Percentiles rank a stretch among this genome's conserved stretches.
Conservation (phyloP, 2,888 invertebrate genomes). For the Andrena chrysosceles region DNA sequence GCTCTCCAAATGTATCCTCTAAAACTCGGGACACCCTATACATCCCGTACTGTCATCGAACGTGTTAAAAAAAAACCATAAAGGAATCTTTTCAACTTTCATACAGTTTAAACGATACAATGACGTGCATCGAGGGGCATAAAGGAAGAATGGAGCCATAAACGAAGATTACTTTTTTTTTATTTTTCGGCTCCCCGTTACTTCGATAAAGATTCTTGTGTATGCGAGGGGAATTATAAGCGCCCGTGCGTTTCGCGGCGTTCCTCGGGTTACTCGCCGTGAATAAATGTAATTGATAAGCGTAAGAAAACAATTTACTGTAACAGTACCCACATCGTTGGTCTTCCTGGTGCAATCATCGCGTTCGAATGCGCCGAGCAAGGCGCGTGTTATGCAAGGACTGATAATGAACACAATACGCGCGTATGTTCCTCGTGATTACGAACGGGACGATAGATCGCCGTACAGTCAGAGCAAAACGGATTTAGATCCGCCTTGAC, state of each 20-base stretch:
- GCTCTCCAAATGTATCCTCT: too few species aligned
- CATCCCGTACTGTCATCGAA: too few species aligned
- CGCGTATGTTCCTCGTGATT: slow-evolving; percentile 19
- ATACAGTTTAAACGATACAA: neutral
- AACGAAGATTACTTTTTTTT: neutral
- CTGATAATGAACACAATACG: slow-evolving; percentile 39
- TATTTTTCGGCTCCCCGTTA: neutral
- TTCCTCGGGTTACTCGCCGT: neutral
- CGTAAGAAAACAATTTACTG: slow-evolving; percentile 42
- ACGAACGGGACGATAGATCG: slow-evolving; percentile 6
- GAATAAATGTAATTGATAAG: slow-evolving; percentile 43
- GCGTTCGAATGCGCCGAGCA: slow-evolving; percentile 19
- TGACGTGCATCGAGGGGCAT: too few species aligned
- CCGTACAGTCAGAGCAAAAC: slow-evolving; percentile 26
- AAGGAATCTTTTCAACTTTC: neutral
- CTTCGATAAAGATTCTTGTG: slow-evolving; percentile 14
- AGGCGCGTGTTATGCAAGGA: slow-evolving; percentile 35
- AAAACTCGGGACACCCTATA: too few species aligned
- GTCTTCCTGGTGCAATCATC: slow-evolving; percentile 32
- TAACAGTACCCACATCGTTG: slow-evolving; percentile 37
- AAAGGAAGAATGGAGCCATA: neutral
- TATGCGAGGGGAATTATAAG: slow-evolving; percentile 12
- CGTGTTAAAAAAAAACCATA: too few species aligned
- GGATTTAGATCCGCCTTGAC: slow-evolving; percentile 61
- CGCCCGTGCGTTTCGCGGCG: slow-evolving; percentile 10